Evolutionary conservation across 2,113 vertebrate species (phyloP).

Genomic region (Rhagologus leucostigma): DNA sequence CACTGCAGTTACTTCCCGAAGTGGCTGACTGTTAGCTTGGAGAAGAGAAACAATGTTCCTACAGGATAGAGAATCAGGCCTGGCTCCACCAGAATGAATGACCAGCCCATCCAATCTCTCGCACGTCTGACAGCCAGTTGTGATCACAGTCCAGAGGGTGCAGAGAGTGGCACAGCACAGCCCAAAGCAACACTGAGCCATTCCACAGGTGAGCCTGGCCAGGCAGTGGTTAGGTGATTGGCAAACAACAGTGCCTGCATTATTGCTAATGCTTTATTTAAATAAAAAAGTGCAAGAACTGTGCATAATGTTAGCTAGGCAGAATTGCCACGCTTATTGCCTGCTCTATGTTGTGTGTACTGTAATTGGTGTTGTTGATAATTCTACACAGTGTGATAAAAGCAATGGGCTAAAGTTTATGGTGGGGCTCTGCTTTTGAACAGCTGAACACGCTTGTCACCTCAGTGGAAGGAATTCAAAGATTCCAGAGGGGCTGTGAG

Average conservation of each 20-base stretch:
- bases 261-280: neutral
- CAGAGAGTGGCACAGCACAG: neutral
- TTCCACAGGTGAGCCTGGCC: rapidly evolving
- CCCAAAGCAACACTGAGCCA: neutral
- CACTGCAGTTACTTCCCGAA: neutral
- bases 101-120: neutral
- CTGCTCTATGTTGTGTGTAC: rapidly evolving
- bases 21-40: neutral
- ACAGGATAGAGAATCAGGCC: neutral
- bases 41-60: neutral
- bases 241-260: neutral
- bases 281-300: neutral
- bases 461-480: neutral
- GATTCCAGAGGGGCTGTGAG: neutral
- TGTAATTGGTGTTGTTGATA: neutral
- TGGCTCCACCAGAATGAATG: neutral
- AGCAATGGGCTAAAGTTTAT: neutral
- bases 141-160: neutral
- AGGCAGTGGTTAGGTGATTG: neutral
- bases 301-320: neutral
- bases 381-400: neutral
- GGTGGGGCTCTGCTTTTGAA: neutral
- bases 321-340: neutral
- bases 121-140: neutral
- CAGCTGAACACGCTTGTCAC: neutral